Evolutionary conservation across 2,888 invertebrate species (phyloP), one percentile per base, ranked within the genome.

Genomic region (Polyploca ridens): DNA sequence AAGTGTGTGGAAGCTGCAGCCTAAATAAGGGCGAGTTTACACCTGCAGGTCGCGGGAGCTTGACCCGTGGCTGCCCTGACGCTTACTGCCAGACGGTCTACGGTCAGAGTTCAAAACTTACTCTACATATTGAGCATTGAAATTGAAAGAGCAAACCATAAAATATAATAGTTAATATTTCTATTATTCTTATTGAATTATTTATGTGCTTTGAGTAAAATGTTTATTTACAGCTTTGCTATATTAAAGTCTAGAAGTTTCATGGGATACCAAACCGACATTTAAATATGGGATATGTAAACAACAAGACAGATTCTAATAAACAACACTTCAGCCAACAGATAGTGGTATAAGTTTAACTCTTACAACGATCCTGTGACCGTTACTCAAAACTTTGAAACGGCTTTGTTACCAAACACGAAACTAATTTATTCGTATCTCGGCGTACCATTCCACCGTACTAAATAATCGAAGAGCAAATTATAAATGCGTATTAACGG

Each of bases 401-500:
- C 85, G 85, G 90, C 90, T 93, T 93, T 93, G 93, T 94, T 92
- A 92, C 89, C 90, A 89, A 93, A 91, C 92, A 90, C 86, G 89
- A 92, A 91, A 91, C 89, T 94, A 93, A 94, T 94, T 94, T 94
- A 94, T 94, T 94, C 94, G 85, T 91, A 90, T 88, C 89, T 90
- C 87, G 77, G 75, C 85, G 83, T 83, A 84, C 87, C 88, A 87
- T 89, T 87, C 88, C 84, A 82, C 83, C 83, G 84, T 87, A 91
- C 87, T 88, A 92, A 93, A 93, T 91, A 93, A 93, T 94, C 93
- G 94, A 91, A 90, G 85, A 90, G 86, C 87, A 90, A 94, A 94
- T 94, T 94, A 94, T 92, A 91, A 91, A 94, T 94, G 93, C 93
- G 91, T 92, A 90, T 89, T 93, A 94, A 93, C 94, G 94, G 94